These are phyloP conservation scores for Chaetogeoica ovagalla DNA, from an alignment of 2,888 invertebrate genomes.

Conservation along the genomic window DNA sequence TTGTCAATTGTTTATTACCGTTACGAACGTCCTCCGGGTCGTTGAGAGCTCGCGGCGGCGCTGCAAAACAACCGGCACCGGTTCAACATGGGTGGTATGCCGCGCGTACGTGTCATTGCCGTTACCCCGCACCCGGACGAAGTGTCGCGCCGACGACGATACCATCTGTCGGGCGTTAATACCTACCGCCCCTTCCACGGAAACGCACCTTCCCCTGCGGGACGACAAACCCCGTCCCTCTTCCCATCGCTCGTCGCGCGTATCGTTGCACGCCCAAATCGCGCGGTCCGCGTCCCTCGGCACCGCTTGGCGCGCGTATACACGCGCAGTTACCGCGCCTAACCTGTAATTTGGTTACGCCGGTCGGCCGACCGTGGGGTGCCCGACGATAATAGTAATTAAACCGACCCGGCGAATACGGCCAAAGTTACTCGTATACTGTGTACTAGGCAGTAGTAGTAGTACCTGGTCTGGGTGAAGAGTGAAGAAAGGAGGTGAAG, in stretches of 20 bases:
- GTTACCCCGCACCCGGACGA: slow-evolving; percentile 33
- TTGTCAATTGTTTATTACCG: too few relatives aligned
- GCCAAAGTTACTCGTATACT: slow-evolving; percentile 9
- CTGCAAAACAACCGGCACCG: slow-evolving; percentile 50
- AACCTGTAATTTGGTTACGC: slow-evolving; percentile 30
- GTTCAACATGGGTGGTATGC: slow-evolving; percentile 50
- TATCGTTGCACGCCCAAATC: neutral
- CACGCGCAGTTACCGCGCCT: too few relatives aligned
- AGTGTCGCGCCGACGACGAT: slow-evolving; percentile 21
- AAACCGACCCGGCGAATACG: slow-evolving; percentile 20
- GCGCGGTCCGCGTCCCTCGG: too few relatives aligned
- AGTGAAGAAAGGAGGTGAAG: neutral
- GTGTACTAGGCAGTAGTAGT: neutral
- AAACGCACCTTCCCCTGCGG: neutral
- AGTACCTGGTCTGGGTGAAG: neutral
- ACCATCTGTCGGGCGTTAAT: slow-evolving; percentile 5
- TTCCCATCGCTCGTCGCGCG: neutral
- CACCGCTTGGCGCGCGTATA: neutral
- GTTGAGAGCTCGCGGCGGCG: neutral
- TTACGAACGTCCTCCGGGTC: too few relatives aligned
- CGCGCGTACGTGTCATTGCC: slow-evolving; percentile 16
- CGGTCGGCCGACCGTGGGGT: slow-evolving; percentile 45
- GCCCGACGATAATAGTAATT: slow-evolving; percentile 49
- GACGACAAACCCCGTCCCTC: neutral
- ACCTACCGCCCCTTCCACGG: neutral